Evolutionary conservation across 1,140 invertebrate genomes (phyloP), one percentile per base, ranked within the genome.

Genomic region (Ctenoplectra terminalis): DNA sequence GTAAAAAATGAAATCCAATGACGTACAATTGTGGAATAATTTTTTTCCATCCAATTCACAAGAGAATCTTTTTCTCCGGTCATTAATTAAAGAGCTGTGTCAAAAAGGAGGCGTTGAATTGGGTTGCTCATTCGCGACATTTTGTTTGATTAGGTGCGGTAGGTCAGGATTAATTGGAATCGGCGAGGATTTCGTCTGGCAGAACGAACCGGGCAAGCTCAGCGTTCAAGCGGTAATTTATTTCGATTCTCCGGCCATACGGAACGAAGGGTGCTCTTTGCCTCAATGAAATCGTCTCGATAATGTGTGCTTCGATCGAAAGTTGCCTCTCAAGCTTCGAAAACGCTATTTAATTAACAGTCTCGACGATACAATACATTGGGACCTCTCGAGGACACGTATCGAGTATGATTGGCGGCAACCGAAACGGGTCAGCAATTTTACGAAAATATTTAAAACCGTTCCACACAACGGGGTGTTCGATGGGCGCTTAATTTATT

Each of bases 81-180:
- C 31, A 29, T 31, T 60, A 9, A 34, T 23, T 5, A 34, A 34
- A 34, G 17, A 29, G 29, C 7, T 23, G 31, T 9, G 17, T 34
- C 7, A 29, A 1, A 34, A 34, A 60, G 31, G 8, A 29, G 20
- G 31, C 20, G 17, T 20, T 4, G 31, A 34, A 60, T 11, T 2
- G 31, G 29, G 31, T 17, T 60, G 15, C 20, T 78, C 74, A 26
- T 46, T 63, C 46, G 52, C 52, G 63, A 75, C 56, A 23, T 54
- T 46, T 31, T n/a, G 54, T 61, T 69, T 15, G 69, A 56, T 74
- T 63, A n/a, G 31, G 29, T 29, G 26, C 52, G 54, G 37, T 58
- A 73, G 82, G 82, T 84, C 69, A 85, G 54, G 75, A 63, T 79
- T 85, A 84, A 85, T 85, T 85, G 69, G 76, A 74, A 50, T 84